Evolutionary conservation across 2,113 vertebrate species (phyloP), one percentile per base, ranked within the genome.

Genomic region (Archocentrus centrarchus): DNA sequence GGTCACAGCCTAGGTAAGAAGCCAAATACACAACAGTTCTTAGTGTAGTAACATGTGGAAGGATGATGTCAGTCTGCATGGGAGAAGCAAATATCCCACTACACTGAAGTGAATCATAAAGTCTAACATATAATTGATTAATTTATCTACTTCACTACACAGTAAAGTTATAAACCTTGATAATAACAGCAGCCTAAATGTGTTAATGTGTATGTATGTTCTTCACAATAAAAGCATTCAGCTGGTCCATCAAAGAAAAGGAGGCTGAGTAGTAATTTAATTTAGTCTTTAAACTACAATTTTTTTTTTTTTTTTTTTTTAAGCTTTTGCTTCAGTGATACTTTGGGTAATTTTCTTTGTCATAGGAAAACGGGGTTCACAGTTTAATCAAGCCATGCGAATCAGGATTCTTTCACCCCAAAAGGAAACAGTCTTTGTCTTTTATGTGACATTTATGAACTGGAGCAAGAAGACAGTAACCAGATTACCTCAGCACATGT

Each of bases 1-100:
- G 98, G 98, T 70, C 98, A 99, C 95, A 99, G 98, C 91, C 94
- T 99, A 89, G 98, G 98, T 99, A 87, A 80, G 58, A 11, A 32
- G 10, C 53, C 11, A 15, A 4, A 8, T 18, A 2, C 3, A 20
- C 3, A n/a, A 8, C 63, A n/a, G 2, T 5, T 17, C 32, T 11
- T 9, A 14, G 14, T 14, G 14, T 47, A 15, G 20, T 68, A 9
- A 30, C 17, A 27, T 57, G 7, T 57, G 50, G 14, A 39, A 18
- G 4, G 6, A 20, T 11, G 2, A 4, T 24, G 9, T 37, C 13
- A 20, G 6, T 39, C 11, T 39, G 11, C 35, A 22, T 17, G 3
- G 15, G 15, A 50, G 5, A 50, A 17, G 6, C 2, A 17, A 50
- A 50, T 7, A 50, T 50, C 15, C 11, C 47, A 50, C 15, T 17